Evolutionary conservation across 1,140 invertebrate species (phyloP).

Genomic region (Ceratosolen solmsi): DNA sequence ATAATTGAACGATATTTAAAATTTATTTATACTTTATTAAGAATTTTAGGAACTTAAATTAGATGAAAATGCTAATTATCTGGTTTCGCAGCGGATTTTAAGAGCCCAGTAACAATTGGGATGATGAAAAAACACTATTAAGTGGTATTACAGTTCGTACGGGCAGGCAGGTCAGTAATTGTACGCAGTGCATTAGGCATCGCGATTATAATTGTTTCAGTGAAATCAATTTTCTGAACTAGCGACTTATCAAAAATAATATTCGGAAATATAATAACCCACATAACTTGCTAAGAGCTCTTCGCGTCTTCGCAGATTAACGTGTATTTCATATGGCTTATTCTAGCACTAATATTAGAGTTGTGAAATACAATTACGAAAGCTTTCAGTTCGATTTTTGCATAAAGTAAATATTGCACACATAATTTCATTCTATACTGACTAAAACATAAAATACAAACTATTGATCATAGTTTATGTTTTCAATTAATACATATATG

Average conservation of each 20-base stretch:
- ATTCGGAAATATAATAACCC: not conserved
- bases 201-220: not conserved
- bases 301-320: not conserved
- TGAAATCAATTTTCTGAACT: too few relatives aligned
- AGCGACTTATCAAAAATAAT: not conserved
- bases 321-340: not conserved
- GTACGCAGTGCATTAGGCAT: not conserved
- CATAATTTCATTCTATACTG: not conserved
- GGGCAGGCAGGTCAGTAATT: slow-evolving; percentile 47
- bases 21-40: not conserved
- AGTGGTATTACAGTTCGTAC: slow-evolving; percentile 49
- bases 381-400: not conserved
- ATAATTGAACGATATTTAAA: slow-evolving; percentile 36
- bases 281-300: not conserved
- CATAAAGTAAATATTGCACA: not conserved
- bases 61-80: slow-evolving; percentile 40
- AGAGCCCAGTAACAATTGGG: not conserved
- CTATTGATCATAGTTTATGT: not conserved
- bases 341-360: not conserved
- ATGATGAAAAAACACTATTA: not conserved
- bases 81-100: not conserved
- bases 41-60: not conserved
- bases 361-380: not conserved
- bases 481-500: not conserved
- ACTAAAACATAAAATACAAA: not conserved